A percentile compares a stretch with the other conserved stretches of the same genome.
Evolutionary conservation across 2,113 vertebrate species (phyloP).

Genomic region (Tamias sibiricus): DNA sequence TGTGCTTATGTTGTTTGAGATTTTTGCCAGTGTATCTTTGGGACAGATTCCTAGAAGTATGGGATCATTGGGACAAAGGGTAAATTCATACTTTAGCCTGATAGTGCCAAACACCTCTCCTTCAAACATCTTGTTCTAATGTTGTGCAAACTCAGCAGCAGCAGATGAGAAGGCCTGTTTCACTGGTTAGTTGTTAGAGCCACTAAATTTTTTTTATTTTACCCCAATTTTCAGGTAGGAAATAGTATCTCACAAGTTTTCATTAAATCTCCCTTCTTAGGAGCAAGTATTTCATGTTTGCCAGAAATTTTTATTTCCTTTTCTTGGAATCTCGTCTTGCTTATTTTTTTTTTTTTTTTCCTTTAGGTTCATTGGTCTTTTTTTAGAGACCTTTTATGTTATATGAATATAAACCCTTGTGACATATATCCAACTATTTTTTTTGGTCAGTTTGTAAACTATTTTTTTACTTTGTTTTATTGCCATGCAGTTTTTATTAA

Average conservation of each 20-base stretch:
- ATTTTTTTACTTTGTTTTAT: background rate
- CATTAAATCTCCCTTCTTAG: background rate
- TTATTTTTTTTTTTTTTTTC: slow-evolving; percentile 42
- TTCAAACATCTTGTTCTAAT: background rate
- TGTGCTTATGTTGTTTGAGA: background rate
- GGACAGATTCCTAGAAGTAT: background rate
- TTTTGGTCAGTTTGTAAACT: background rate
- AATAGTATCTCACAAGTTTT: background rate
- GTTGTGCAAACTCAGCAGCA: background rate
- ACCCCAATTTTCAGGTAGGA: background rate
- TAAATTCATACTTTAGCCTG: background rate
- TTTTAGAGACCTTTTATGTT: background rate
- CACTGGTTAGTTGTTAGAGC: background rate
- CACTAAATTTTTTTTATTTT: background rate
- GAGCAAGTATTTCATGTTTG: background rate
- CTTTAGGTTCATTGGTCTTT: background rate
- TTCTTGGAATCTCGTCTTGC: background rate
- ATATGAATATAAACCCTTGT: background rate
- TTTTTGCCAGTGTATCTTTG: background rate
- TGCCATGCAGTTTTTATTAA: background rate
- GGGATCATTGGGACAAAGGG: background rate
- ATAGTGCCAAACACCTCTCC: background rate
- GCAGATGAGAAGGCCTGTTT: background rate
- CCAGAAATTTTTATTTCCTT: background rate
- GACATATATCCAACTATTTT: background rate